Base-by-base conservation (phyloP, 2,113 vertebrate species). In the Actenoides hombroni region DNA sequence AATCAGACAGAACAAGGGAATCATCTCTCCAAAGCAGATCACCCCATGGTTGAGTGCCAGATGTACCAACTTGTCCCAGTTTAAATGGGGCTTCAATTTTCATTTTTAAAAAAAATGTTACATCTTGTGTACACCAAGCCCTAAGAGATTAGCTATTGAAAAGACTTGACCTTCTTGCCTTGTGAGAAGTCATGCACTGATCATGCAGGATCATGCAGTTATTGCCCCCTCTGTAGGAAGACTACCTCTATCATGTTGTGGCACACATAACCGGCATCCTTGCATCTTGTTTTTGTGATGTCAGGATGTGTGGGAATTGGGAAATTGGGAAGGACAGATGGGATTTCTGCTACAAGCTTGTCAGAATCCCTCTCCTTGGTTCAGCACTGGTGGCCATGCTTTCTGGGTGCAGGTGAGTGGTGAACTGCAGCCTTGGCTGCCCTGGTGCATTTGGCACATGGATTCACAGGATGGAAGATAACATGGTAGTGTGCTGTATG, bases 371-470 rank as follows among this genome's bases (percentile, higher is more conserved):
- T 51, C 28, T 37, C 35, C 28, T 44, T 68, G 12, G 16, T 7
- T 73, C 37, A 64, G 31, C 4, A 5, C n/a, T 37, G 33, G 13
- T 46, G 37, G 17, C 8, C 26, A 11, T 5, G 3, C 24, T n/a
- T 86, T 53, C 29, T 5, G 10, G n/a, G 12, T 51, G 16, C 11
- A 60, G 25, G 21, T 12, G 14, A 13, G 12, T 39, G 21, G 14
- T 37, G 54, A 65, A 10, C 9, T 42, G 25, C 64, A 87, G 33
- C 21, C 44, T 3, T 2, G 53, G 31, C 21, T 19, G 9, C 9
- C 6, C 39, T 1, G 1, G 9, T 21, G 7, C 3, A 11, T 18
- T 42, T 60, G 39, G 26, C 28, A 51, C 0, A 0, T 23, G 13
- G 5, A 49, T 13, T 39, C 16, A 49, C 20, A 68, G 65, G 31